Evolutionary conservation across 64 coral and sea anemone genomes (phyloP).

Genomic region (Porites australiensis): DNA sequence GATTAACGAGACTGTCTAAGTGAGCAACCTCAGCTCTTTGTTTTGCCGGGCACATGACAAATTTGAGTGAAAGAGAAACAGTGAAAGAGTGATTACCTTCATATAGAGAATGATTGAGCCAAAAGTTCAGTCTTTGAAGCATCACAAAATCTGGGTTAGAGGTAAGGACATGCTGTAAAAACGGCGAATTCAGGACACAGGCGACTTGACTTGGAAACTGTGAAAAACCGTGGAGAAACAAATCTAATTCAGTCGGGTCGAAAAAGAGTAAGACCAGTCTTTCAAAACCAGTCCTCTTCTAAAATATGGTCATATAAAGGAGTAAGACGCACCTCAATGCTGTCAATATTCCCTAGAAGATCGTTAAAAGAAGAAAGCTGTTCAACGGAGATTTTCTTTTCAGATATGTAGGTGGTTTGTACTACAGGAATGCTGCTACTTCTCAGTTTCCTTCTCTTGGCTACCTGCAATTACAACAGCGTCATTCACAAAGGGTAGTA

Average conservation of each 20-base stretch:
- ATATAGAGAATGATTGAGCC: slow-evolving; percentile 86
- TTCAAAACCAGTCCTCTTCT: no score
- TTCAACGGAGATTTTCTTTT: slow-evolving; percentile 62
- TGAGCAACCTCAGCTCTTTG: no score
- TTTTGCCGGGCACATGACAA: not conserved
- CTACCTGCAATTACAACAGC: not conserved
- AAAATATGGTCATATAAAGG: no score
- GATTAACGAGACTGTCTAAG: no score
- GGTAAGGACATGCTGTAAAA: slow-evolving; percentile 90
- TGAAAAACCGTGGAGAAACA: not conserved
- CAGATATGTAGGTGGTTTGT: not conserved
- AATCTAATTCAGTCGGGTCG: not conserved
- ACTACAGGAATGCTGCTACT: slow-evolving; percentile 14
- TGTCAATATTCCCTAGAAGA: slow-evolving; percentile 81
- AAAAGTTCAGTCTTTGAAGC: slow-evolving; percentile 88
- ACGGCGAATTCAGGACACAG: slow-evolving; percentile 76
- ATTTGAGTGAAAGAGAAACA: no score
- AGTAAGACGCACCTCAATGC: slow-evolving; percentile 66
- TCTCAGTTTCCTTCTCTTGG: slow-evolving; percentile 17
- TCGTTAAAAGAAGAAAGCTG: slow-evolving; percentile 87
- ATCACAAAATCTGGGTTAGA: slow-evolving; percentile 74
- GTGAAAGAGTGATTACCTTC: slow-evolving; percentile 71
- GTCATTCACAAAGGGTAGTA: no score
- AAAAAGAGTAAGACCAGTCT: not conserved
- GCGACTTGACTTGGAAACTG: slow-evolving; percentile 94